Base-by-base conservation (phyloP, 2,888 invertebrate genomes). In the Pinctada fucata region DNA sequence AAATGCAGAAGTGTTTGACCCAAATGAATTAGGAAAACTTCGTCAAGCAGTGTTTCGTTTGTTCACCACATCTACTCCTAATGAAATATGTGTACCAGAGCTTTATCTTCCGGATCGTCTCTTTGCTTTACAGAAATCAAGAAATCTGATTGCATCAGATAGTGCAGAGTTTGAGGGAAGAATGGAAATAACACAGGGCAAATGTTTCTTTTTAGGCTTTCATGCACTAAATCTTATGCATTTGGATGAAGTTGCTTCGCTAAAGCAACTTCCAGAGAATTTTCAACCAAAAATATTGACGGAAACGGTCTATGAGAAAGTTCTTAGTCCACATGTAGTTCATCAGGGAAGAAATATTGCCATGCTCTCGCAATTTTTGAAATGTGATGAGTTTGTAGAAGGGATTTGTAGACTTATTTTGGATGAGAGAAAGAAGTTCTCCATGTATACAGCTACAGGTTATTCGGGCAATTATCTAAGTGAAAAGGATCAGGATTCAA, bases 351-450 rank as follows among this genome's bases (percentile, higher is more conserved):
- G 31, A 4, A 67, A 67, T 31, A 31, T 67, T 67, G 10, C 10
- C 13, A 67, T n/a, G 45, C 31, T 67, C 13, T 16, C 45, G 13
- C 2, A 45, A 2, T 67, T 67, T 67, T 31, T 67, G 31, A 67
- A 67, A 67, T 16, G 16, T 3, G 67, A 67, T 67, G 67, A 67
- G 31, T 67, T 67, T 67, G 45, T 67, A 31, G 45, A 67, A 67
- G 67, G 67, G 13, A 31, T 67, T 10, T 31, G 13, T 67, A n/a
- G 67, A 16, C 45, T 67, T n/a, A 31, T 67, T 2, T 67, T 67
- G 13, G 67, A 67, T 67, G 67, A 67, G 13, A 3, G 45, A 3
- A 67, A 16, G n/a, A 31, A 58, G 8, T 58, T 6, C 13, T 31
- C 31, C 31, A 31, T 31, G 31, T 58, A 58, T 13, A 10, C 58